Conservation (phyloP, 1,140 invertebrate species). For the Bombus breviceps region DNA sequence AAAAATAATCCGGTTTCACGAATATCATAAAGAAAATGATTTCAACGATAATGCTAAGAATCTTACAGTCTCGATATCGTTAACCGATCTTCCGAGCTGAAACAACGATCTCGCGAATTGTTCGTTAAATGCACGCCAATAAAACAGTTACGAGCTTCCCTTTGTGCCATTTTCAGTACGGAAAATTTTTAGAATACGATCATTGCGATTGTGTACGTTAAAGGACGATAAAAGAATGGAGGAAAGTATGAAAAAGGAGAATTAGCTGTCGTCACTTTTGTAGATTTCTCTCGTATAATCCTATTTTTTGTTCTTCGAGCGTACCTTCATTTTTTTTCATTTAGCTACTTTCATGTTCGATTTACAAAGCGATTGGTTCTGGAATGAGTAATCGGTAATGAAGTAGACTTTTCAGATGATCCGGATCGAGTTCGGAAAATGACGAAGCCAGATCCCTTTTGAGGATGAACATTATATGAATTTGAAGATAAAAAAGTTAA, state of each 20-base stretch:
- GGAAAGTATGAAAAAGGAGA: neutral
- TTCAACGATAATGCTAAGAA: neutral
- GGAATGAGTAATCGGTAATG: neutral
- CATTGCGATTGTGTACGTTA: neutral
- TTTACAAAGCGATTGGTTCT: neutral
- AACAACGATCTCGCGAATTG: conserved; percentile 6
- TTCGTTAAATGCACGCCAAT: neutral
- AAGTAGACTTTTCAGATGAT: neutral
- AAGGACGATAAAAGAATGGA: neutral
- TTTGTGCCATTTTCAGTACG: neutral
- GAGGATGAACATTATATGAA: neutral
- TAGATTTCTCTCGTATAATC: neutral
- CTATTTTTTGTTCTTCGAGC: neutral
- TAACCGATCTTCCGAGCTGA: neutral
- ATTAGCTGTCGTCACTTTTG: neutral
- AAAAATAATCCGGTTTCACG: conserved; percentile 2
- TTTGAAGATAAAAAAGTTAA: neutral
- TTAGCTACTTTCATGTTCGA: neutral
- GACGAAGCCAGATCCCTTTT: neutral
- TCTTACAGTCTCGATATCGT: neutral
- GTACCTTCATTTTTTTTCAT: neutral
- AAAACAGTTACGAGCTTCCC: neutral
- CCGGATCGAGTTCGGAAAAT: neutral
- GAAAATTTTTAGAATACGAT: neutral
- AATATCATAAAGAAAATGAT: neutral